Conservation (phyloP, 2,888 invertebrate species). For the Hecatera dysodea region DNA sequence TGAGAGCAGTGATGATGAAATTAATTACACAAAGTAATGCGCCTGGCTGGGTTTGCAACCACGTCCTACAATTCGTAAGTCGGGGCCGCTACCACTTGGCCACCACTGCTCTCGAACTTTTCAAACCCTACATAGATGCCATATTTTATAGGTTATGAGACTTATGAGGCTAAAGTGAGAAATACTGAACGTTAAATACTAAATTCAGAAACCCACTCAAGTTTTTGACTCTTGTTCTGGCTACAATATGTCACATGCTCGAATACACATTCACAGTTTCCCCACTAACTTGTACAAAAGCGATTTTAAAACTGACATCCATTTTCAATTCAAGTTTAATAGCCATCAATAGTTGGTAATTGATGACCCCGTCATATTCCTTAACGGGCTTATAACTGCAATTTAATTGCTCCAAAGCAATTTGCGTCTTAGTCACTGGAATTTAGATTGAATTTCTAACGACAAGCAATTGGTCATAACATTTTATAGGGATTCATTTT, state of each 20-base stretch:
- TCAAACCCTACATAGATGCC: too few species aligned
- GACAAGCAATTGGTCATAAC: constrained; percentile 44
- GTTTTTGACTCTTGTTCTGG: background rate
- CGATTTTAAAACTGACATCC: constrained; percentile 9
- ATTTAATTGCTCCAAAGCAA: constrained; percentile 52
- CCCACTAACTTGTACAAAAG: constrained; percentile 13
- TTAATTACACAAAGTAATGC: too few species aligned
- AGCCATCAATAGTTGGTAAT: constrained; percentile 42
- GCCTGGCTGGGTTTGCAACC: too few species aligned
- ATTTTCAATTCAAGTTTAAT: constrained; percentile 42
- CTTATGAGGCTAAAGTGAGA: too few species aligned
- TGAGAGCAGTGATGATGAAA: too few species aligned
- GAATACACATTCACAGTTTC: background rate
- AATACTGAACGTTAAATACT: too few species aligned
- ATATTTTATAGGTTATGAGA: too few species aligned
- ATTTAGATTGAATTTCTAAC: constrained; percentile 57
- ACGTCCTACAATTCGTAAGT: too few species aligned
- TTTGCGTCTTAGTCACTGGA: constrained; percentile 46
- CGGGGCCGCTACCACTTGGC: too few species aligned
- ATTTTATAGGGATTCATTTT: constrained; percentile 53
- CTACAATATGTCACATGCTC: background rate
- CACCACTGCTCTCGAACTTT: too few species aligned
- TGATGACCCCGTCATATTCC: constrained; percentile 43
- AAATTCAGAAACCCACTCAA: background rate
- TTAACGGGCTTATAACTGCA: constrained; percentile 51